Conservation (phyloP, 1,140 invertebrate genomes). For the Tetramorium simillimum region DNA sequence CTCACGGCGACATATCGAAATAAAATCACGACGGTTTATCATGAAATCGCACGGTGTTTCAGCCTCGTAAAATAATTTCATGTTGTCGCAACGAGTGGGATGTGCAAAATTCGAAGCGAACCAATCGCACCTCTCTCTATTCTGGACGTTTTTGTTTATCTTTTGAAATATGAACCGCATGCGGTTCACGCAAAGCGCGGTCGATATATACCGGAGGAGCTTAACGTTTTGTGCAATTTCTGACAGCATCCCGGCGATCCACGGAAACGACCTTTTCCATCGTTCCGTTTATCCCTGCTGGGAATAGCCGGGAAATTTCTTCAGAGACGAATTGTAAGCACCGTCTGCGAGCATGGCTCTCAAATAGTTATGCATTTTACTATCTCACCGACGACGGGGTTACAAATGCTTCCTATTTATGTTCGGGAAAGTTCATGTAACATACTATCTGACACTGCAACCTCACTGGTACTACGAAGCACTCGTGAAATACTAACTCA, state of each 20-base stretch:
- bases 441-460: not conserved
- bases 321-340: conserved; percentile 47
- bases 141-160: conserved; percentile 14
- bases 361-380: conserved; percentile 41
- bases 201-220: not conserved
- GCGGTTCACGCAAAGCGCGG: not conserved
- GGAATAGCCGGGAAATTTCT: conserved; percentile 42
- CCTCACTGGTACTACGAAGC: too few species aligned
- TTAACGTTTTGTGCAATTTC: conserved; percentile 47
- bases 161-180: conserved; percentile 33
- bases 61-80: not conserved
- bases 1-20: not conserved
- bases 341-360: not conserved
- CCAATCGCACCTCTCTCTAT: conserved; percentile 21
- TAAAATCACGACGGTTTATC: conserved; percentile 32
- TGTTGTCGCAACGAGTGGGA: not conserved
- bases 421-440: conserved; percentile 6
- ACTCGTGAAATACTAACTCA: not conserved
- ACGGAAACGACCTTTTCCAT: conserved; percentile 26
- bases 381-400: not conserved
- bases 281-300: conserved; percentile 13
- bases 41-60: not conserved
- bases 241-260: not conserved
- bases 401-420: conserved; percentile 36
- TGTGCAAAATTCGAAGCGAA: not conserved